Evolutionary conservation across 2,888 invertebrate genomes (phyloP).

Genomic region (Ectemnius cavifrons): DNA sequence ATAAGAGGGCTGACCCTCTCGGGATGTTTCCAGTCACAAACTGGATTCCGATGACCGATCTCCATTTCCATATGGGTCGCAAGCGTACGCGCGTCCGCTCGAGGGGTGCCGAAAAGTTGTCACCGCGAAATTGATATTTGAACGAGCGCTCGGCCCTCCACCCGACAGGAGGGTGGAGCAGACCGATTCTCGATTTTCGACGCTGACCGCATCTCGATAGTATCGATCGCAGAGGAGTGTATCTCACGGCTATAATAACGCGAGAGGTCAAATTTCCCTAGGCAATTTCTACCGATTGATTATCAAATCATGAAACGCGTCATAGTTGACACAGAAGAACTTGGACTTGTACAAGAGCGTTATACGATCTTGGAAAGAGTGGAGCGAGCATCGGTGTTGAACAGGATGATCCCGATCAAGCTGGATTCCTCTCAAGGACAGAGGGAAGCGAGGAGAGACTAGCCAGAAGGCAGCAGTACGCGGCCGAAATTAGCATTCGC

Average conservation of each 20-base stretch:
- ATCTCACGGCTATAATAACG: too few species aligned
- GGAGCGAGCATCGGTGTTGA: slow-evolving; percentile 21
- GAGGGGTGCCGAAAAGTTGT: slow-evolving; percentile 67
- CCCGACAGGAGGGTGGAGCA: slow-evolving; percentile 4
- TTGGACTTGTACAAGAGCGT: too few species aligned
- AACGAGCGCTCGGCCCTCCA: slow-evolving; percentile 48
- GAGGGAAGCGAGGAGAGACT: neutral
- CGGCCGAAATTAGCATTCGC: slow-evolving; percentile 75
- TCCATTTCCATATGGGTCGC: slow-evolving; percentile 74
- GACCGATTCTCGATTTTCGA: slow-evolving; percentile 12
- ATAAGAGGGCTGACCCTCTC: slow-evolving; percentile 69
- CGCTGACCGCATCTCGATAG: neutral
- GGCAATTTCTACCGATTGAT: too few species aligned
- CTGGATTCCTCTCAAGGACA: slow-evolving; percentile 27
- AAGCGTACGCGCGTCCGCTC: slow-evolving; percentile 23
- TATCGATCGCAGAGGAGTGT: neutral
- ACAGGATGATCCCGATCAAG: neutral
- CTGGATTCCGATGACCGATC: slow-evolving; percentile 75
- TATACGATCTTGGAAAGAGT: slow-evolving; percentile 15
- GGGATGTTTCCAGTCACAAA: slow-evolving; percentile 75
- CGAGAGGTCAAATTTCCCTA: too few species aligned
- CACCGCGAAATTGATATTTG: slow-evolving; percentile 74
- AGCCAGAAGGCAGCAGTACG: neutral
- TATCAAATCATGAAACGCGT: too few species aligned
- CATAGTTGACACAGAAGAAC: too few species aligned